Evolutionary conservation across 2,888 invertebrate genomes (phyloP), one percentile per base, ranked within the genome.

Genomic region (Atethmia centrago): DNA sequence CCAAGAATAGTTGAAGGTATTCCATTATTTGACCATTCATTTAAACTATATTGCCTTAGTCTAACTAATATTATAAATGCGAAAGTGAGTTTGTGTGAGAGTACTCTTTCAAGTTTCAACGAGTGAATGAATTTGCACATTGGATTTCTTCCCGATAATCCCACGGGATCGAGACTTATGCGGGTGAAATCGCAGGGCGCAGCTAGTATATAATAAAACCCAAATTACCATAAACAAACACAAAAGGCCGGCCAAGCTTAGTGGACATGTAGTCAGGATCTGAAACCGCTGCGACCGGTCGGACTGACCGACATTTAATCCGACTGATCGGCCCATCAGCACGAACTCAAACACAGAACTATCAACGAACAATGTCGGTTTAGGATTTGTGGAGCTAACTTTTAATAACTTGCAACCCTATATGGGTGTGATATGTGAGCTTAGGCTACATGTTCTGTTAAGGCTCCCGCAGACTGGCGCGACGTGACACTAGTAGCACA

Each of bases 341-440:
- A 85, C 85, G 87, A 79, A 19, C 61, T 31, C 76, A 77, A 83
- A 85, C 81, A 80, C n/a, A 69, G n/a, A n/a, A 67, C 71, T 74
- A 81, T 74, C 65, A 36, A 61, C 62, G 67, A 19, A 49, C 71
- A 68, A 55, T 70, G 58, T 63, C 69, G n/a, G 42, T 42, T 67
- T 73, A 73, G 74, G 71, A 71, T 83, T 76, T 69, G 65, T 69
- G 25, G 47, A 68, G 67, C 55, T 72, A 72, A 83, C 62, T 82
- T 80, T 83, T 72, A 83, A 64, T 64, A 80, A 80, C 58, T 75
- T 42, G 67, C 79, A 56, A 61, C 59, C 45, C 49, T 80, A 62
- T 61, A 49, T 59, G 49, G 28, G 12, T 28, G 31, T 45, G 51
- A 75, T 49, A 51, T 80, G 56, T 76, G 28, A 40, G 49, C 49